phyloP scores from a whole-genome alignment of 2,888 invertebrate species.

The Dolichopus griseipennis region DNA sequence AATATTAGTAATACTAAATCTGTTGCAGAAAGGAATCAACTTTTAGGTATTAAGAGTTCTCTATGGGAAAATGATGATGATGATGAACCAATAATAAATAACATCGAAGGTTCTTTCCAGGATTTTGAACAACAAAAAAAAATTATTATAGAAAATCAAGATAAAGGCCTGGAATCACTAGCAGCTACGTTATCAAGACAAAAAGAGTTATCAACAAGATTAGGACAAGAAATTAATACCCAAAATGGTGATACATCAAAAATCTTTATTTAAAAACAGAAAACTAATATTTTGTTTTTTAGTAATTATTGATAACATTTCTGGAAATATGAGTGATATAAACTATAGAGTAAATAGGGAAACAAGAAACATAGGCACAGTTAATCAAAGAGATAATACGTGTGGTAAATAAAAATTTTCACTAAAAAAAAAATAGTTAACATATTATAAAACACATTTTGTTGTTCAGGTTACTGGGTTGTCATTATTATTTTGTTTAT shows the following conservation, averaged over 20 bases:
- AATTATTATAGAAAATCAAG: conserved; percentile 60
- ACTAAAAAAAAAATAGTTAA: no score
- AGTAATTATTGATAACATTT: conserved; percentile 70
- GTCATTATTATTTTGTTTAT: conserved; percentile 60
- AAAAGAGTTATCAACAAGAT: conserved; percentile 63
- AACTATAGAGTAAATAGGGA: conserved; percentile 58
- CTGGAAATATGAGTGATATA: conserved; percentile 61
- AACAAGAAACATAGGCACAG: conserved; percentile 56
- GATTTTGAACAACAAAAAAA: conserved; percentile 52
- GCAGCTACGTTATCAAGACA: conserved; percentile 66
- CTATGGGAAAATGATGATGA: conserved; percentile 25
- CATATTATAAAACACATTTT: no score
- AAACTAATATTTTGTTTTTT: conserved; percentile 31
- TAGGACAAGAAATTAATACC: conserved; percentile 64
- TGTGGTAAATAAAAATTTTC: conserved; percentile 55
- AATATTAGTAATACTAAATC: conserved; percentile 22
- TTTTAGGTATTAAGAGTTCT: conserved; percentile 16
- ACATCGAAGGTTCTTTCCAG: conserved; percentile 39
- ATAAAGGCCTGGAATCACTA: conserved; percentile 63
- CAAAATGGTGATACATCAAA: conserved; percentile 59
- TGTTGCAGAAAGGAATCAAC: conserved; percentile 17
- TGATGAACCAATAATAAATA: conserved; percentile 41
- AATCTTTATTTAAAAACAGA: not conserved
- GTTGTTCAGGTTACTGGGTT: conserved; percentile 56
- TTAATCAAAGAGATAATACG: conserved; percentile 59